Evolutionary conservation across 2,888 invertebrate genomes (phyloP).

Genomic region (Cryptus armator): DNA sequence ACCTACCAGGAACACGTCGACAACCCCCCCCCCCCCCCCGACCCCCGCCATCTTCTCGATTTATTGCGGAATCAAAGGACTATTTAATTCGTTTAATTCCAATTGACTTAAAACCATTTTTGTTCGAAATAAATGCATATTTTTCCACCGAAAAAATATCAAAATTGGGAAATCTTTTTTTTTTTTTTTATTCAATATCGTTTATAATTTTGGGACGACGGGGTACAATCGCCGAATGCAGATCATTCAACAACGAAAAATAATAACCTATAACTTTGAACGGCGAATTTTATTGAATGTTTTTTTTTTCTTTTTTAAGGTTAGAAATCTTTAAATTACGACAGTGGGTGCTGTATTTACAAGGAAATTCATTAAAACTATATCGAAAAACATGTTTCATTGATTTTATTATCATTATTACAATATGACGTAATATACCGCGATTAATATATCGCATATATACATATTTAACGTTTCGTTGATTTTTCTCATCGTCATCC

Average conservation of each 20-base stretch:
- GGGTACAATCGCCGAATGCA: neutral
- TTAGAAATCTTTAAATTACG: no score
- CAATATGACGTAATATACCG: slow-evolving; percentile 40
- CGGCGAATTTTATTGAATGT: neutral
- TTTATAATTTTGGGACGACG: no score
- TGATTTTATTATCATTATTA: slow-evolving; percentile 67
- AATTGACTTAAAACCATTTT: neutral
- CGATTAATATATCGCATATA: neutral
- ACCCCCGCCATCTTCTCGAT: neutral
- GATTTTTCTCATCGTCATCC: neutral
- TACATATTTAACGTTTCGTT: neutral
- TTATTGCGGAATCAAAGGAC: neutral
- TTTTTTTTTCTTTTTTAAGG: neutral
- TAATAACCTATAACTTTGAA: neutral
- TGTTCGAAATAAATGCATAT: neutral
- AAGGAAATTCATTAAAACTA: slow-evolving; percentile 65
- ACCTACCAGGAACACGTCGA: neutral
- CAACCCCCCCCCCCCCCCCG: neutral
- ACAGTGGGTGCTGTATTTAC: neutral
- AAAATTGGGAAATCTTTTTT: neutral
- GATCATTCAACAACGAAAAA: neutral
- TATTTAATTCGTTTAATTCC: neutral
- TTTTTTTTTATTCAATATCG: no score
- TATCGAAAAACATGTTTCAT: slow-evolving; percentile 54
- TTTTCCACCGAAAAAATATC: neutral